Evolutionary conservation across 2,113 vertebrate species (phyloP).

Genomic region (Leptosomus discolor): DNA sequence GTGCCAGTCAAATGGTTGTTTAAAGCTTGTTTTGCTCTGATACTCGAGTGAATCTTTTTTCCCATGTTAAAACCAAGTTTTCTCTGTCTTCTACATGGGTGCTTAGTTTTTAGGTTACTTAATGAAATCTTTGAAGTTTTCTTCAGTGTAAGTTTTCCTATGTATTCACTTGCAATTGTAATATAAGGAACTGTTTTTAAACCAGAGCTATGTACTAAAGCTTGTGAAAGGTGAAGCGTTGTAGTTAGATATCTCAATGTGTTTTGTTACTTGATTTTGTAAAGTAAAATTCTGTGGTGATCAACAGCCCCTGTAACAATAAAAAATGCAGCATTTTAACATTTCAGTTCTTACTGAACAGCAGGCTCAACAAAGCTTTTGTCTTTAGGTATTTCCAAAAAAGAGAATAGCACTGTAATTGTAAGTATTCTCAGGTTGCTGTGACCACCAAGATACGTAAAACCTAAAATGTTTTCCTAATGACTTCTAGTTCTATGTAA

Average conservation of each 20-base stretch:
- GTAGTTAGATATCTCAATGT: background rate
- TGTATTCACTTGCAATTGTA: background rate
- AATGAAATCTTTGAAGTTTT: background rate
- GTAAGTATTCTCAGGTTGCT: background rate
- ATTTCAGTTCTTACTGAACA: background rate
- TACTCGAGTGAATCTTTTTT: background rate
- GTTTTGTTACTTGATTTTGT: background rate
- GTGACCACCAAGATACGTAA: background rate
- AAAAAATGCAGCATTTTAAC: background rate
- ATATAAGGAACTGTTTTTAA: background rate
- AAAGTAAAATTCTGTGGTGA: background rate
- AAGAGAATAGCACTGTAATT: background rate
- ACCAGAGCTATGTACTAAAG: background rate
- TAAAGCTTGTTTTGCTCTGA: background rate
- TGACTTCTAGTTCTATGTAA: background rate
- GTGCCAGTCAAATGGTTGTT: background rate
- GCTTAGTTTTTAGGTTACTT: background rate
- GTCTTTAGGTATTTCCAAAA: background rate
- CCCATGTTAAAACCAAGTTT: background rate
- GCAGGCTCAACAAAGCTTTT: background rate
- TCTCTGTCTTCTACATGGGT: background rate
- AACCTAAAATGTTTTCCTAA: background rate
- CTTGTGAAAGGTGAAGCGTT: background rate
- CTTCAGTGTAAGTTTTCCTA: background rate
- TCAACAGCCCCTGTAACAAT: background rate